Conservation (phyloP, 2,888 invertebrate genomes). For the Lymantria monacha region DNA sequence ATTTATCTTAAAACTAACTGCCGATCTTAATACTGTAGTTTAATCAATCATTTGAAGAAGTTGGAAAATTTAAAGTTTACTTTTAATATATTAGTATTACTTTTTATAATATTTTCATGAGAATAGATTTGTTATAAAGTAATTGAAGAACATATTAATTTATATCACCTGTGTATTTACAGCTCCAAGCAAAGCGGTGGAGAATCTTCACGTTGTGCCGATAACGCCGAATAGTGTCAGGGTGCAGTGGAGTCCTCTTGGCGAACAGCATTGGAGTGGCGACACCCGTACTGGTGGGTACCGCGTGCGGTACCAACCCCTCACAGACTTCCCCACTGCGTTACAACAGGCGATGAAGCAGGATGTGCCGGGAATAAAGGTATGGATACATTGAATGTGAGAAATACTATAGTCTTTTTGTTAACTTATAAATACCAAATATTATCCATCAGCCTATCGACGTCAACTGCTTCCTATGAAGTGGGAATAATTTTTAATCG, state of each 20-base stretch:
- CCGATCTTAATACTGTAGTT: too few species aligned
- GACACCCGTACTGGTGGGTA: conserved; percentile 94
- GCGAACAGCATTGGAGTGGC: conserved; percentile 92
- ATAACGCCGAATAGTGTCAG: conserved; percentile 97
- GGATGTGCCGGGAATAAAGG: conserved; percentile 91
- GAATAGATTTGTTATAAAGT: too few species aligned
- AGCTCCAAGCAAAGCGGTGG: conserved; percentile 93
- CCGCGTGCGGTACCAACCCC: conserved; percentile 93
- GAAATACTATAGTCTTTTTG: background rate
- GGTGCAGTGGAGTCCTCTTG: conserved; percentile 93
- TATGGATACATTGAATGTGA: conserved; percentile 41
- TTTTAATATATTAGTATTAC: too few species aligned
- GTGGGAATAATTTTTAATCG: too few species aligned
- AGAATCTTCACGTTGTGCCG: conserved; percentile 92
- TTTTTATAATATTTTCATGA: too few species aligned
- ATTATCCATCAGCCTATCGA: too few species aligned
- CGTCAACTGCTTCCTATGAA: too few species aligned
- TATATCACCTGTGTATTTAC: conserved; percentile 9
- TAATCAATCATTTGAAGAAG: too few species aligned
- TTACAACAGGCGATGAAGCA: conserved; percentile 91
- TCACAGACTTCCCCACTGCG: conserved; percentile 93
- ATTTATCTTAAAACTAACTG: too few species aligned
- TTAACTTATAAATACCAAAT: too few species aligned
- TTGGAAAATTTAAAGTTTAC: too few species aligned
- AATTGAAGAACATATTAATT: too few species aligned